Evolutionary conservation across 2,113 vertebrate species (phyloP), one percentile per base, ranked within the genome.

Genomic region (Apus apus): DNA sequence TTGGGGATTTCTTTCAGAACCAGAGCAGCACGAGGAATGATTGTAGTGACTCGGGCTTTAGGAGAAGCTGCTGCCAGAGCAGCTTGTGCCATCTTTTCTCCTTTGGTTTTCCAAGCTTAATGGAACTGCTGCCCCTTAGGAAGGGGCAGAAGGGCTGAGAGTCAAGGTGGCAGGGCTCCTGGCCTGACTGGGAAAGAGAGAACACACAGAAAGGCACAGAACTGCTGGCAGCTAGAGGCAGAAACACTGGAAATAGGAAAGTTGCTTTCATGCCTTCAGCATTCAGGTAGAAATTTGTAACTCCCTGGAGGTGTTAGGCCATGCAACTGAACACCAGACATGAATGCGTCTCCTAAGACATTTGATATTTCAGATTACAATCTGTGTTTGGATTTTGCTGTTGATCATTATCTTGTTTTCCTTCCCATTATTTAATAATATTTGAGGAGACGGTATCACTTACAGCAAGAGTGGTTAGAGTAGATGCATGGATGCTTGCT

Each of bases 371-470:
- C 54, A 76, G 60, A 90, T 95, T 68, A 93, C 75, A 83, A 26
- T 91, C 90, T 76, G 57, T 95, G 94, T 95, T 94, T 94, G 82
- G 93, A 93, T 96, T 94, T 82, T 76, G 45, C 81, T 70, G 36
- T 65, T 95, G 90, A 89, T 93, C 14, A 8, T 71, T 91, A 87
- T 92, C 89, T 70, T 94, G 91, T 95, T 91, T 94, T 95, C 60
- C 78, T 93, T 89, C 74, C 80, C 54, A 54, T 94, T 94, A 89
- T 85, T 94, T 92, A 97, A 94, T 96, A 94, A 95, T 95, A 73
- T 54, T 94, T 94, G 81, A 96, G 89, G 87, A 5, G 61, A 64
- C 78, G 73, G 45, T 90, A 87, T 94, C 27, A 0, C 45, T 96
- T 94, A 62, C 74, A 85, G 66, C 80, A 71, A 22, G 80, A 87